Conservation (phyloP, 2,888 invertebrate genomes). For the Galerucella nymphaeae region DNA sequence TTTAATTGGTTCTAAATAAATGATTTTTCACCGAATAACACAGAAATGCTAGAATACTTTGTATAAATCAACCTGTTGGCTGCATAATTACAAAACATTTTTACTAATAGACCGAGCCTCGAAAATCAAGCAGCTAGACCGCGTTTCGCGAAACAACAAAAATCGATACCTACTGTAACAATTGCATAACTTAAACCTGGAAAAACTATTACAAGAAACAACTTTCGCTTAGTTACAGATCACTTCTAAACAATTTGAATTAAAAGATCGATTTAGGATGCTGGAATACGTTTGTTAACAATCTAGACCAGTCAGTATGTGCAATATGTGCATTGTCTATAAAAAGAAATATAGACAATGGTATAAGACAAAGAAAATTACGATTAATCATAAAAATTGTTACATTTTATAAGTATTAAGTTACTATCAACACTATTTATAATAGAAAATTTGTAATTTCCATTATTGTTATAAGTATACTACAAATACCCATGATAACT, state of each 20-base stretch:
- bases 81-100: conserved; percentile 8
- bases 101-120: conserved; percentile 11
- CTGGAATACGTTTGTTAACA: conserved; percentile 8
- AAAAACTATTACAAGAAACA: conserved; percentile 32
- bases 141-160: conserved; percentile 24
- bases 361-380: too few relatives aligned
- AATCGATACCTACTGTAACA: conserved; percentile 13
- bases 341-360: too few relatives aligned
- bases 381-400: too few relatives aligned
- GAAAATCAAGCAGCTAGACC: not conserved
- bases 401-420: too few relatives aligned
- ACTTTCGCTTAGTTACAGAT: conserved; percentile 24
- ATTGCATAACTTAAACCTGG: conserved; percentile 22
- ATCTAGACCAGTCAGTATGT: conserved; percentile 1
- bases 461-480: too few relatives aligned
- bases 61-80: not conserved
- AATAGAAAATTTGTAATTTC: too few relatives aligned
- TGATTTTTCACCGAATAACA: not conserved
- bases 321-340: too few relatives aligned
- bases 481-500: too few relatives aligned
- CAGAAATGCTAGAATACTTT: not conserved
- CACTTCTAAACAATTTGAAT: conserved; percentile 16
- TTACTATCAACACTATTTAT: too few relatives aligned
- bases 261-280: conserved; percentile 16
- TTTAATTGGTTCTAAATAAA: not conserved